Conservation (phyloP, 2,888 invertebrate genomes). For the Oxyteleia sp. region DNA sequence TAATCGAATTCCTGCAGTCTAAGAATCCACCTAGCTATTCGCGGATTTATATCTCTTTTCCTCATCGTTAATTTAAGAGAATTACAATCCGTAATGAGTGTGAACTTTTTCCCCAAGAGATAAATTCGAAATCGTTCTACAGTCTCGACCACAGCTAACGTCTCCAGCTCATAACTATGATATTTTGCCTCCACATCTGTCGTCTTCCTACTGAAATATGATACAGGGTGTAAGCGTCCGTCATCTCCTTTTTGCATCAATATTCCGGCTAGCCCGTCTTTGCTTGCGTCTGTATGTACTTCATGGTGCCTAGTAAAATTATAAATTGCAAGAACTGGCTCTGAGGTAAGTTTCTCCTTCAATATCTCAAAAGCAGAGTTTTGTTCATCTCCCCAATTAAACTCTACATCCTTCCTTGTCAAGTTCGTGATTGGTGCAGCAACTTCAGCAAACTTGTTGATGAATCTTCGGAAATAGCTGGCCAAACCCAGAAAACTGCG, state of each 20-base stretch:
- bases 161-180: constrained; percentile 5
- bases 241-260: constrained; percentile 2
- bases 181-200: constrained; percentile 78
- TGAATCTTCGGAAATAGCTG: neutral
- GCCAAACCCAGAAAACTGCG: constrained; percentile 34
- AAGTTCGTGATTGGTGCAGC: constrained; percentile 42
- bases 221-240: constrained; percentile 3
- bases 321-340: constrained; percentile 18
- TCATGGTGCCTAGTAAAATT: neutral
- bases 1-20: neutral
- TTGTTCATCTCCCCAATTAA: neutral
- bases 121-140: neutral
- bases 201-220: constrained; percentile 20
- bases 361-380: neutral
- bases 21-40: neutral
- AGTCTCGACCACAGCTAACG: neutral
- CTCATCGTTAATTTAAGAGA: constrained; percentile 1
- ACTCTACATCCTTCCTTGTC: neutral
- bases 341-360: constrained; percentile 9
- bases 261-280: neutral
- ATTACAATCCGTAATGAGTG: constrained; percentile 3
- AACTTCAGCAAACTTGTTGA: constrained; percentile 66
- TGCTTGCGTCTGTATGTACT: constrained; percentile 19
- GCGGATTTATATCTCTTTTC: neutral
- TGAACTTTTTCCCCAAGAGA: neutral